Evolutionary conservation across 2,888 invertebrate species (phyloP).

Genomic region (Antitype chi): DNA sequence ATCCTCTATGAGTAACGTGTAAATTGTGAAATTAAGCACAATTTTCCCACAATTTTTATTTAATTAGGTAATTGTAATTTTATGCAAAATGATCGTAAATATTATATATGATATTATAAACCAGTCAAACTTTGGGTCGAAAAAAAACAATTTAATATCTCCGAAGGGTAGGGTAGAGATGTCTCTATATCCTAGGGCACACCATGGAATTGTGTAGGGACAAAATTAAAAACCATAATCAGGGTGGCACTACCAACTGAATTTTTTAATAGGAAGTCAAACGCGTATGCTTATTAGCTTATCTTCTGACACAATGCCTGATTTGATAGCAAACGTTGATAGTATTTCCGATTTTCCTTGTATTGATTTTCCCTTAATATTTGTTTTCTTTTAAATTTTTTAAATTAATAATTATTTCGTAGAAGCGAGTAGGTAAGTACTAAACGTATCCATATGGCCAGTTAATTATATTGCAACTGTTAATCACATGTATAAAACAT

Average conservation of each 20-base stretch:
- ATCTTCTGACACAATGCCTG: neutral
- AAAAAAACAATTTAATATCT: neutral
- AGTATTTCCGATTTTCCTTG: neutral
- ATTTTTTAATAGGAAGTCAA: neutral
- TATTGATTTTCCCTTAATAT: neutral
- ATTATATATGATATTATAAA: too few relatives aligned
- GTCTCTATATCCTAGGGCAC: too few relatives aligned
- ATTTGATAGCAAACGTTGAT: neutral
- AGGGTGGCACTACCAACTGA: neutral
- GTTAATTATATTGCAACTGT: conserved; percentile 30
- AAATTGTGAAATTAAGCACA: neutral
- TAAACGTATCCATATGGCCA: neutral
- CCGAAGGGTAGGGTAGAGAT: too few relatives aligned
- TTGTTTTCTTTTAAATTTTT: neutral
- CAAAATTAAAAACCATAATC: too few relatives aligned
- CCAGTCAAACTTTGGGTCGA: neutral
- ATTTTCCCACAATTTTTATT: too few relatives aligned
- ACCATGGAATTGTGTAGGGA: neutral
- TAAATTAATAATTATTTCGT: neutral
- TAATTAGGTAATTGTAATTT: neutral
- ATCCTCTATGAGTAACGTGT: neutral
- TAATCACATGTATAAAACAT: conserved; percentile 53
- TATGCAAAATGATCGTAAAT: neutral
- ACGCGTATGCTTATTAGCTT: neutral
- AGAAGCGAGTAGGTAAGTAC: neutral